These are phyloP conservation scores for Fragum sueziense DNA, from an alignment of 2,888 invertebrate species.

Conservation along the genomic window DNA sequence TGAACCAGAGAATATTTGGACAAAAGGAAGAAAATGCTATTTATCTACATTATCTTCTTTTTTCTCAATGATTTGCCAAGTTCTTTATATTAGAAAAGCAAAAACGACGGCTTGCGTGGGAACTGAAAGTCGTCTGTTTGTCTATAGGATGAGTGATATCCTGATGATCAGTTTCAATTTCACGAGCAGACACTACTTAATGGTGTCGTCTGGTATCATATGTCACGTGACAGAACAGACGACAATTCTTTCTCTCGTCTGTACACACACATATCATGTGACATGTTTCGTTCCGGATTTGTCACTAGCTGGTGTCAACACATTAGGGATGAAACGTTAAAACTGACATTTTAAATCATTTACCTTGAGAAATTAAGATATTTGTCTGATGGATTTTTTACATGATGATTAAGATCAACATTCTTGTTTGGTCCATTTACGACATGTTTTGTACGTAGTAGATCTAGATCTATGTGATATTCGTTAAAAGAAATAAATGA, in stretches of 20 bases:
- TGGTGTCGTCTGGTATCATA: slow-evolving; percentile 29
- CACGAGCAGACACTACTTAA: slow-evolving; percentile 14
- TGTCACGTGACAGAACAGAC: slow-evolving; percentile 26
- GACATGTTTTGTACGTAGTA: too few species aligned
- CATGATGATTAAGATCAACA: too few species aligned
- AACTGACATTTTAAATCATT: background rate
- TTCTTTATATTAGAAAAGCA: too few species aligned
- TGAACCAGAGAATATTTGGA: too few species aligned
- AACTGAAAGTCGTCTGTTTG: background rate
- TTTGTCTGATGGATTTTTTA: too few species aligned
- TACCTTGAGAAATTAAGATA: too few species aligned
- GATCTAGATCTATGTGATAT: too few species aligned
- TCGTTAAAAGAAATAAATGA: too few species aligned
- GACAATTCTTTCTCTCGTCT: slow-evolving; percentile 15
- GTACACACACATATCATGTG: slow-evolving; percentile 29
- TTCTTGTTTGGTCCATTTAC: too few species aligned
- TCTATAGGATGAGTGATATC: background rate
- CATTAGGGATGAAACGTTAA: background rate
- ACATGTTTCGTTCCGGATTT: slow-evolving; percentile 18
- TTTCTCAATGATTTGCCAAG: too few species aligned
- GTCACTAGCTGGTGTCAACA: slow-evolving; percentile 29
- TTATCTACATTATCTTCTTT: too few species aligned
- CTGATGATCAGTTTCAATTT: slow-evolving; percentile 1
- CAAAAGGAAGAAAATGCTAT: too few species aligned
- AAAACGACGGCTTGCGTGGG: background rate